These are phyloP conservation scores for Tribolium freemani DNA, from an alignment of 2,888 invertebrate genomes.

Conservation along the genomic window DNA sequence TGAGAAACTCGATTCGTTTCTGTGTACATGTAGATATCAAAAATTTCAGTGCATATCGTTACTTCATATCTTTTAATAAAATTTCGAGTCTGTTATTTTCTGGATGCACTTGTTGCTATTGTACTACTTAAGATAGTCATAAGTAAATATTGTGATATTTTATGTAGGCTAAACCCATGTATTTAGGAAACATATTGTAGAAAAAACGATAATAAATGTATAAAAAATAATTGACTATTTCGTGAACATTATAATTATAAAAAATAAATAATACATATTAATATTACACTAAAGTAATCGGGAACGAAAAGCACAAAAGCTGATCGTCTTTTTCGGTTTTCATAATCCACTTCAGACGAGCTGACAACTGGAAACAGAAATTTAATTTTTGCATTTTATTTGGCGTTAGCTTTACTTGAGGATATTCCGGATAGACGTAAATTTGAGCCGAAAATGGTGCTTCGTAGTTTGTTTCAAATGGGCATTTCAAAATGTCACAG, in stretches of 20 bases:
- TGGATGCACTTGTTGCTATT: conserved; percentile 53
- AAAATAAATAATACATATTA: background rate
- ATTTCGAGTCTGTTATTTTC: conserved; percentile 27
- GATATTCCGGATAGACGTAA: background rate
- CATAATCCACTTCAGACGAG: conserved; percentile 18
- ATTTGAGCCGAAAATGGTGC: conserved; percentile 12
- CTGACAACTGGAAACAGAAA: conserved; percentile 16
- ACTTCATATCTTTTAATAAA: conserved; percentile 47
- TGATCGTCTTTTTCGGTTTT: background rate
- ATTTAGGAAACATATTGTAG: conserved; percentile 56
- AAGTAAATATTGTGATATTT: conserved; percentile 67
- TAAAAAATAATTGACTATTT: conserved; percentile 29
- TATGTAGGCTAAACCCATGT: conserved; percentile 65
- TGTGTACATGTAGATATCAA: conserved; percentile 9
- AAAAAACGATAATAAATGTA: conserved; percentile 49
- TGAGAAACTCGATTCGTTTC: background rate
- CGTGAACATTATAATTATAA: background rate
- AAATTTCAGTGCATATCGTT: conserved; percentile 53
- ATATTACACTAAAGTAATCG: background rate
- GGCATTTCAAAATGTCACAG: conserved; percentile 25
- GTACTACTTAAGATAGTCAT: conserved; percentile 54
- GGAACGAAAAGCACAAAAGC: conserved; percentile 20
- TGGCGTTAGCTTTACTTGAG: background rate
- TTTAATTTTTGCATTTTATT: background rate
- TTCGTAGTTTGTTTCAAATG: background rate